Conservation (phyloP, 2,113 vertebrate species). For the Tragelaphus buxtoni region DNA sequence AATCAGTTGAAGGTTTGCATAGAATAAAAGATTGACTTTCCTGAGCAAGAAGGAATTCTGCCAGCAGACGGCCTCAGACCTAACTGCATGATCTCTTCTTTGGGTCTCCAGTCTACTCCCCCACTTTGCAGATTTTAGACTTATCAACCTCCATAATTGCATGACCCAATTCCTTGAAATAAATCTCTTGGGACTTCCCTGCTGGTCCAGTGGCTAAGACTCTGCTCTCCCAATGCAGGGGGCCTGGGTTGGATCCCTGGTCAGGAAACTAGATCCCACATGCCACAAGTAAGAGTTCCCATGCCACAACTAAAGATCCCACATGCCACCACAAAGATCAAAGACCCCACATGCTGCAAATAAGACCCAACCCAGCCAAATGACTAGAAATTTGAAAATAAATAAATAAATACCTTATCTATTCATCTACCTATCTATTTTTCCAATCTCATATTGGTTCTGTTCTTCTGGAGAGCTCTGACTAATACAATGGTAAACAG, state of each 20-base stretch:
- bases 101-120: background rate
- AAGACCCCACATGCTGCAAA: background rate
- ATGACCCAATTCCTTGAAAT: background rate
- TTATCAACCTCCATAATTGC: background rate
- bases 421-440: background rate
- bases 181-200: background rate
- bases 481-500: background rate
- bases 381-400: background rate
- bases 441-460: background rate
- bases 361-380: background rate
- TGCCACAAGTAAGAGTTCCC: background rate
- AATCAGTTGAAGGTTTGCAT: background rate
- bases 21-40: background rate
- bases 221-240: background rate
- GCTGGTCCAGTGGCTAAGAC: background rate
- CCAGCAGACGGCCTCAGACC: background rate
- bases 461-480: background rate
- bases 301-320: background rate
- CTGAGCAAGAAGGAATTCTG: background rate
- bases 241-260: background rate
- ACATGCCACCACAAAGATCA: accelerated
- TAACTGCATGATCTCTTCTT: background rate
- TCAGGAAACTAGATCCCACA: background rate
- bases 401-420: background rate
- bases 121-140: background rate